These are phyloP conservation scores for Sardinella longiceps DNA, from an alignment of 2,797 vertebrate genomes.

Conservation along the genomic window DNA sequence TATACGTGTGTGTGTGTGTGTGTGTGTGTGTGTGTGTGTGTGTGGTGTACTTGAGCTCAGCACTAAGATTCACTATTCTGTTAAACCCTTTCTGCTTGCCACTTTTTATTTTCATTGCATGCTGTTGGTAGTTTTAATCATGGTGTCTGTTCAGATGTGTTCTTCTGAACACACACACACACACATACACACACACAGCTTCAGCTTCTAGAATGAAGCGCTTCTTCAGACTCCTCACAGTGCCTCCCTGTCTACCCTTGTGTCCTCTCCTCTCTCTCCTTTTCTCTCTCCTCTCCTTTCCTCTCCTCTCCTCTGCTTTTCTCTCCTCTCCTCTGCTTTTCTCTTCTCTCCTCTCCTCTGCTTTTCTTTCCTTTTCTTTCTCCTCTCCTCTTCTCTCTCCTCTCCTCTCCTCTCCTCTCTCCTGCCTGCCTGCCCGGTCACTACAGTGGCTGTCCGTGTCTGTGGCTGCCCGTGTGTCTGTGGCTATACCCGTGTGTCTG, in stretches of 20 bases:
- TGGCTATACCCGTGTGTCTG: too few species aligned
- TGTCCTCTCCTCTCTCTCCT: not conserved
- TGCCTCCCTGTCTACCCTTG: not conserved
- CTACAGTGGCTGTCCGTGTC: not conserved
- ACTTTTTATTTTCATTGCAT: slow-evolving; percentile 22
- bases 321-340: too few species aligned
- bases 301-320: too few species aligned
- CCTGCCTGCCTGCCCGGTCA: not conserved
- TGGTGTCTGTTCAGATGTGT: not conserved
- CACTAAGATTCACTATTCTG: not conserved
- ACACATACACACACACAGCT: not conserved
- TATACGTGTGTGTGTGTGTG: slow-evolving; percentile 31
- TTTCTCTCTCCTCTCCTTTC: too few species aligned
- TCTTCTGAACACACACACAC: not conserved
- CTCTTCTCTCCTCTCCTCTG: not conserved
- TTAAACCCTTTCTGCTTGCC: slow-evolving; percentile 1
- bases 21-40: slow-evolving; percentile 33
- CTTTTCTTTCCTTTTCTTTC: too few species aligned
- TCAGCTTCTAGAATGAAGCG: not conserved
- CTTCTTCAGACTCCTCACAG: too few species aligned
- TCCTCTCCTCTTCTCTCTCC: slow-evolving; percentile 17
- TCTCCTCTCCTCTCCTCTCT: slow-evolving; percentile 37
- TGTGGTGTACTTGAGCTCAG: not conserved
- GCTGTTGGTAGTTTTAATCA: slow-evolving; percentile 6
- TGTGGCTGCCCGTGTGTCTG: too few species aligned